Evolutionary conservation across 2,888 invertebrate species (phyloP).

Genomic region (Conus canariensis): DNA sequence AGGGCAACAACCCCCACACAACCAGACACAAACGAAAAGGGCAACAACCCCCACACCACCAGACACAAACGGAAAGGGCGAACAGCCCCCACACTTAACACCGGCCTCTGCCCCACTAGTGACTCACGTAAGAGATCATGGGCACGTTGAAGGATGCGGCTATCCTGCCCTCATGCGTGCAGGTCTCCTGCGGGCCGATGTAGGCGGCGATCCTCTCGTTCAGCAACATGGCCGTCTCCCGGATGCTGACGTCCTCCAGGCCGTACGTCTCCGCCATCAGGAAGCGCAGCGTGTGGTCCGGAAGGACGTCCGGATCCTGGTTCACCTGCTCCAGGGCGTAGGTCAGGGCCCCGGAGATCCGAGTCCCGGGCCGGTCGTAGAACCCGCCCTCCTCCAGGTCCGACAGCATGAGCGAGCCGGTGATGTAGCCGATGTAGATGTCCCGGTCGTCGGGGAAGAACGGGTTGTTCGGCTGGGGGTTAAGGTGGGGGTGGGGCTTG

Average conservation of each 20-base stretch:
- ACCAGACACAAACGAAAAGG: no score
- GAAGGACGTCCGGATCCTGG: constrained; percentile 70
- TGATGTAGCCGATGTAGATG: constrained; percentile 70
- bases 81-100: background rate
- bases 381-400: constrained; percentile 36
- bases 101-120: no score
- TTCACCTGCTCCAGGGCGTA: constrained; percentile 90
- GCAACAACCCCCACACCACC: no score
- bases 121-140: constrained; percentile 97
- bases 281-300: constrained; percentile 88
- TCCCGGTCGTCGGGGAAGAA: constrained; percentile 39
- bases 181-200: constrained; percentile 92
- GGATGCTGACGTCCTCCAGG: constrained; percentile 91
- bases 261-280: constrained; percentile 94
- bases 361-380: constrained; percentile 88
- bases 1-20: no score
- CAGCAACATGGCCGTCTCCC: constrained; percentile 89
- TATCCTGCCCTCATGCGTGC: constrained; percentile 95
- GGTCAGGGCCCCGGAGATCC: constrained; percentile 90
- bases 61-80: background rate
- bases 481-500: background rate
- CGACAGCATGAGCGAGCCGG: constrained; percentile 56
- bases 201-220: constrained; percentile 88
- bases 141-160: constrained; percentile 95
- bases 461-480: background rate